phyloP scores from a whole-genome alignment of 2,113 vertebrate species.

The Antigone vipio region DNA sequence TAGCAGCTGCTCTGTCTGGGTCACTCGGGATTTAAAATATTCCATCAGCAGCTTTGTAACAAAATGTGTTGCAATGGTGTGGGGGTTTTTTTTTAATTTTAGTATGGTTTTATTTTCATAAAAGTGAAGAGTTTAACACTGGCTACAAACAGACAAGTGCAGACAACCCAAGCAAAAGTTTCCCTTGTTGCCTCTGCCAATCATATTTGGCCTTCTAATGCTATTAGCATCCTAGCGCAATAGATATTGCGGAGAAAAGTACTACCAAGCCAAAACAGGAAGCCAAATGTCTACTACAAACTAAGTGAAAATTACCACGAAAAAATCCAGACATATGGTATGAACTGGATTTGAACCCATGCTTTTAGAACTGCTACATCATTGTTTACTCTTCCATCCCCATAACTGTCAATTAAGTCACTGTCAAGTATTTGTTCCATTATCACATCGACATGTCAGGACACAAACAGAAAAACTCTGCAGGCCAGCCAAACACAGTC shows the following conservation, averaged over 20 bases:
- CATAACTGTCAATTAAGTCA: background rate
- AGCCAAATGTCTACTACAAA: constrained; percentile 44
- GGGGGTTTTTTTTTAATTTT: background rate
- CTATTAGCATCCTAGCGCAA: background rate
- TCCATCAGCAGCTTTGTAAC: constrained; percentile 37
- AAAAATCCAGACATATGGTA: constrained; percentile 2
- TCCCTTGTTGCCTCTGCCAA: background rate
- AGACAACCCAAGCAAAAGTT: background rate
- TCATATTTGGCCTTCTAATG: background rate
- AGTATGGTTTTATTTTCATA: background rate
- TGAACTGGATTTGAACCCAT: constrained; percentile 31
- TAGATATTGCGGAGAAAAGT: background rate
- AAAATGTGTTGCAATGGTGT: background rate
- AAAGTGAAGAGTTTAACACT: background rate
- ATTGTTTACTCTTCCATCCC: constrained; percentile 37
- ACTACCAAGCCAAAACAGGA: constrained; percentile 9
- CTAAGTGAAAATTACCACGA: background rate
- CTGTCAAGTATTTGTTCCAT: constrained; percentile 15
- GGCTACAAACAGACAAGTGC: background rate
- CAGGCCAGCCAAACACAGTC: background rate
- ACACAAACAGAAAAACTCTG: background rate
- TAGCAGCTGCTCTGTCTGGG: constrained; percentile 56
- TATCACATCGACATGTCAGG: background rate
- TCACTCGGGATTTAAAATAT: constrained; percentile 6
- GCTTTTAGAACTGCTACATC: constrained; percentile 35